phyloP scores from a whole-genome alignment of 2,888 invertebrate species.

The Mesochorus sp. region DNA sequence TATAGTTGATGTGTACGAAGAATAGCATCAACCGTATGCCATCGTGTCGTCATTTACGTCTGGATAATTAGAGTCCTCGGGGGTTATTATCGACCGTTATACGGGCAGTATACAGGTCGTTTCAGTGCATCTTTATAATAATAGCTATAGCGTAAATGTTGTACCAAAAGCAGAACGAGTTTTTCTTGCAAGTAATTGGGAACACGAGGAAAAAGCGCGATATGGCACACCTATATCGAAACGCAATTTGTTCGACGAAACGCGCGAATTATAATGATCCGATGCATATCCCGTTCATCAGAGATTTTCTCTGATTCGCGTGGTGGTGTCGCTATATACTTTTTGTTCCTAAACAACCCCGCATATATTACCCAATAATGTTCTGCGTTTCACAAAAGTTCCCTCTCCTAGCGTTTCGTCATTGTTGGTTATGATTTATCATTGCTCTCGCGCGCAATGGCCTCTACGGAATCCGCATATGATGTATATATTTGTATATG shows the following conservation, averaged over 20 bases:
- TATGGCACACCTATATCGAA: no score
- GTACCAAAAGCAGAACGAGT: not conserved
- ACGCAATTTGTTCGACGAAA: no score
- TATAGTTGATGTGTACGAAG: no score
- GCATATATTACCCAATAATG: no score
- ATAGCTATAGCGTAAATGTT: not conserved
- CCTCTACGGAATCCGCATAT: not conserved
- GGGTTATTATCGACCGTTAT: conserved; percentile 70
- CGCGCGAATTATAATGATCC: no score
- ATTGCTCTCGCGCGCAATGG: not conserved
- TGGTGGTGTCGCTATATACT: no score
- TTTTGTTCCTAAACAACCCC: no score
- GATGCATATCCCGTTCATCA: no score
- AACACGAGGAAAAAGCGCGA: no score
- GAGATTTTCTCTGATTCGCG: no score
- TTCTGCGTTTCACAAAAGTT: no score
- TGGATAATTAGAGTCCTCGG: conserved; percentile 79
- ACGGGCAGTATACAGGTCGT: conserved; percentile 24
- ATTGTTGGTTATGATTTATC: not conserved
- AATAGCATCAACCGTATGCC: conserved; percentile 74
- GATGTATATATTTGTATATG: no score
- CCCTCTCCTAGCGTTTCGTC: not conserved
- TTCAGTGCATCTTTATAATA: not conserved
- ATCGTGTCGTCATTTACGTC: conserved; percentile 78
- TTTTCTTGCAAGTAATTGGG: not conserved